A percentile compares a stretch with the other conserved stretches of the same genome.
phyloP scores from a whole-genome alignment of 2,888 invertebrate species.

The Macaria notata region DNA sequence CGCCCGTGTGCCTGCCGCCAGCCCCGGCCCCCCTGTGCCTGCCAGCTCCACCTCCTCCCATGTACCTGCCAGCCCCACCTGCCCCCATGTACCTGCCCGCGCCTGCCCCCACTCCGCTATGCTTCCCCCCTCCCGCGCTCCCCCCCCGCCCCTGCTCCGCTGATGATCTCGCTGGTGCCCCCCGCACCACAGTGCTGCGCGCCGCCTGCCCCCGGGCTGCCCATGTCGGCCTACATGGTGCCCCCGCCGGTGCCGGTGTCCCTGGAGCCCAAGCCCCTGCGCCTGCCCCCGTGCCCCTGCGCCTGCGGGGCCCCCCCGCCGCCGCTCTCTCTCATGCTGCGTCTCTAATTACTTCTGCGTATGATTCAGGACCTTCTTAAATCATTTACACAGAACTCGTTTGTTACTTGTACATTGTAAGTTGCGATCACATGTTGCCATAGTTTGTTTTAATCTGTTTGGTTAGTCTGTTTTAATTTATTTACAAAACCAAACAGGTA shows the following conservation, averaged over 20 bases:
- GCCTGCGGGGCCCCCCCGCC: neutral
- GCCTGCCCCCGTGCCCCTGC: constrained; percentile 34
- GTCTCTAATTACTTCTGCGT: too few species aligned
- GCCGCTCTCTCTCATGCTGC: too few species aligned
- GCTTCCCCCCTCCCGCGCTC: neutral
- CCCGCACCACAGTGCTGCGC: constrained; percentile 50
- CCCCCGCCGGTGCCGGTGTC: constrained; percentile 64
- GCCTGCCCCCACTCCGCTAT: constrained; percentile 4
- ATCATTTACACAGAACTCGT: too few species aligned
- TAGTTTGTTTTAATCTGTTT: neutral
- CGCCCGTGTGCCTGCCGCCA: constrained; percentile 23
- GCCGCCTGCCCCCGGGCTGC: constrained; percentile 51
- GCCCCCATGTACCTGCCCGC: constrained; percentile 6
- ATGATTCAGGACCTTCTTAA: too few species aligned
- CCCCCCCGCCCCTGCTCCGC: constrained; percentile 45
- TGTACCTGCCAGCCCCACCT: constrained; percentile 25
- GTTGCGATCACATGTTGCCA: too few species aligned
- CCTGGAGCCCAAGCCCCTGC: constrained; percentile 64
- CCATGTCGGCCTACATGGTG: constrained; percentile 69
- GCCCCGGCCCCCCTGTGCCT: constrained; percentile 19
- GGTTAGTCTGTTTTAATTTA: constrained; percentile 14
- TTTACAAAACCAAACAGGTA: constrained; percentile 8
- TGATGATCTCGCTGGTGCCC: constrained; percentile 46
- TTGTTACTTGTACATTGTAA: too few species aligned
- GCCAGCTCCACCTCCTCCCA: constrained; percentile 19